Percentiles rank a stretch among this genome's conserved stretches.
These are phyloP conservation scores for Caenorhabditis sinica DNA, from an alignment of 2,888 invertebrate species.

Conservation along the genomic window DNA sequence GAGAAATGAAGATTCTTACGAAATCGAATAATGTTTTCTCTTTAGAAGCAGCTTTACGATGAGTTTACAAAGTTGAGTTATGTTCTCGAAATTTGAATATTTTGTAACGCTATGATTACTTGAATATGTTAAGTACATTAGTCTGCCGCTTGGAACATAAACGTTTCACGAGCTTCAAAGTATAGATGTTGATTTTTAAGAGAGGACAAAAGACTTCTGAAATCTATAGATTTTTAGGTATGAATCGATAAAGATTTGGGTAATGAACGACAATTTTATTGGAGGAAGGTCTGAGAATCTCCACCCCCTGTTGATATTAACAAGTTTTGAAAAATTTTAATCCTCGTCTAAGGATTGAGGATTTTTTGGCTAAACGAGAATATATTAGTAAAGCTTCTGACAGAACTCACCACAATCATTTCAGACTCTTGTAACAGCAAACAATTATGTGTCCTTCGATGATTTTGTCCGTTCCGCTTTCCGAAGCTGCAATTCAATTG, in stretches of 20 bases:
- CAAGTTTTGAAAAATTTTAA: too few relatives aligned
- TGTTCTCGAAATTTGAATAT: neutral
- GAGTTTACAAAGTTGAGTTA: neutral
- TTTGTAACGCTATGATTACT: neutral
- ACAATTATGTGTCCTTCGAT: conserved; percentile 90
- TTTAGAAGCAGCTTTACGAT: neutral
- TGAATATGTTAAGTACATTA: neutral
- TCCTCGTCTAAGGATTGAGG: too few relatives aligned
- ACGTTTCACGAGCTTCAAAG: too few relatives aligned
- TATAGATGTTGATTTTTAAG: too few relatives aligned
- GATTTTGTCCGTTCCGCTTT: conserved; percentile 89
- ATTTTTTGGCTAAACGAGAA: neutral
- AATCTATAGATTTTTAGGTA: too few relatives aligned
- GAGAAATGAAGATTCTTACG: conserved; percentile 24
- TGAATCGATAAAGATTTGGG: too few relatives aligned
- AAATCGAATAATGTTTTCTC: conserved; percentile 48
- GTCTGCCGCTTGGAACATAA: neutral
- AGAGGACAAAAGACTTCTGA: too few relatives aligned
- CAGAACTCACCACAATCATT: conserved; percentile 91
- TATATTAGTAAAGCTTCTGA: neutral
- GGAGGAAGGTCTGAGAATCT: too few relatives aligned
- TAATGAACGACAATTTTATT: too few relatives aligned
- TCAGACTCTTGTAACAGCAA: conserved; percentile 92
- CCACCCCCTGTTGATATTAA: too few relatives aligned
- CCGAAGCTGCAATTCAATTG: conserved; percentile 88